phyloP scores from a whole-genome alignment of 2,113 vertebrate species.

The Pseudopodoces humilis region DNA sequence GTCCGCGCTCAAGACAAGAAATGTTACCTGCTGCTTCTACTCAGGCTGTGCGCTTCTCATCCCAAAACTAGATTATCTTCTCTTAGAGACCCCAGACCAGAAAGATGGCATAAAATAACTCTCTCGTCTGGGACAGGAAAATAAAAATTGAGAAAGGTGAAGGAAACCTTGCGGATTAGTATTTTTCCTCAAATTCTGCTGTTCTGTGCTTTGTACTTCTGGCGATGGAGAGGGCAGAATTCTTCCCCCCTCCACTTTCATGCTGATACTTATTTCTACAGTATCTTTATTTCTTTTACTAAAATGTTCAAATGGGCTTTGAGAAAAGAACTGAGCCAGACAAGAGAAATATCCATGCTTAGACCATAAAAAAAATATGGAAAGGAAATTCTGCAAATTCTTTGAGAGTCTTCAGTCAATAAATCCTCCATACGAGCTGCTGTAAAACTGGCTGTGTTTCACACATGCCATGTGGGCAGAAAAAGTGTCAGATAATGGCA shows the following conservation, averaged over 20 bases:
- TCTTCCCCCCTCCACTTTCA: accelerated
- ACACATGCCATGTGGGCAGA: neutral
- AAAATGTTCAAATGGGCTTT: neutral
- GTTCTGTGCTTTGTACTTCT: neutral
- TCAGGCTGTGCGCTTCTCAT: neutral
- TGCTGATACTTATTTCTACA: neutral
- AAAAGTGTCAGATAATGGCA: neutral
- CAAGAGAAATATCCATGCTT: neutral
- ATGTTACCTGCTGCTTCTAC: neutral
- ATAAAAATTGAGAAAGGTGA: neutral
- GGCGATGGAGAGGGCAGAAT: neutral
- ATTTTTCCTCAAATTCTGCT: neutral
- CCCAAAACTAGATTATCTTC: neutral
- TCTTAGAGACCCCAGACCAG: neutral
- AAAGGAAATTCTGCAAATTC: conserved; percentile 44
- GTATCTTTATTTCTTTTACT: neutral
- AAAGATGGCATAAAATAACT: neutral
- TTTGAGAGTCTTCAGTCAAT: neutral
- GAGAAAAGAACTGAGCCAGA: neutral
- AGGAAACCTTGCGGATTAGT: neutral
- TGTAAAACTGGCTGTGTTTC: neutral
- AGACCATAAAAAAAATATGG: neutral
- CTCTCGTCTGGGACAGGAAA: neutral
- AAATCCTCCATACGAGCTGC: neutral
- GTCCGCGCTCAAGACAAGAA: neutral